These are phyloP conservation scores for Coracias cyanogaster DNA, from an alignment of 2,797 vertebrate genomes.

Conservation along the genomic window DNA sequence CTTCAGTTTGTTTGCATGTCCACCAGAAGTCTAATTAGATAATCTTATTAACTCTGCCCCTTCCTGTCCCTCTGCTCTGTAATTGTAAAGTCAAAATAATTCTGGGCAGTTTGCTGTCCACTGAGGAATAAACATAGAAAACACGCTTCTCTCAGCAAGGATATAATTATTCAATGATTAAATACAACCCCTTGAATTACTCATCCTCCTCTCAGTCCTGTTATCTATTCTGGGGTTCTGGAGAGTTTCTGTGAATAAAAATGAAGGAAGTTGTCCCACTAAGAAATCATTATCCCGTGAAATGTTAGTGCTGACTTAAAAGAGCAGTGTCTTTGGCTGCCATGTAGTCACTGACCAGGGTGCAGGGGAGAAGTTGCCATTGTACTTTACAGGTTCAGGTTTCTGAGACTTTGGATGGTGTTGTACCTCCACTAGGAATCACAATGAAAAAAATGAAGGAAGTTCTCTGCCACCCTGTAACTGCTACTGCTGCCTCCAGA, in stretches of 20 bases:
- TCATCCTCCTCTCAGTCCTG: conserved; percentile 24
- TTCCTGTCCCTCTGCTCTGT: background rate
- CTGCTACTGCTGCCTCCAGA: background rate
- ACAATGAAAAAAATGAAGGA: background rate
- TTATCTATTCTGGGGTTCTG: background rate
- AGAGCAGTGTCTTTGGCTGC: background rate
- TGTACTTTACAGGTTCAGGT: accelerated
- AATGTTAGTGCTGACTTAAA: background rate
- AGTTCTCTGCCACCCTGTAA: background rate
- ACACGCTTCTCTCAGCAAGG: background rate
- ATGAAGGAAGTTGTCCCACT: background rate
- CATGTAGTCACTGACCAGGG: background rate
- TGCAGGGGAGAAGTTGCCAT: background rate
- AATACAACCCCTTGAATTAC: conserved; percentile 44
- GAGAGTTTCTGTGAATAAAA: conserved; percentile 18
- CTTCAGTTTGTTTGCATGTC: background rate
- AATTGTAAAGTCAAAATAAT: background rate
- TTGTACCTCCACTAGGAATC: background rate
- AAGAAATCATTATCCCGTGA: background rate
- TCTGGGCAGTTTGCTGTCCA: conserved; percentile 3
- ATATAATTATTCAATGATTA: background rate
- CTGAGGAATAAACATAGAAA: background rate
- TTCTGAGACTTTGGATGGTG: background rate
- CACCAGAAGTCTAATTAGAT: background rate
- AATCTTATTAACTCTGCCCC: background rate